Evolutionary conservation across 2,888 invertebrate genomes (phyloP).

Genomic region (Lycophotia porphyrea): DNA sequence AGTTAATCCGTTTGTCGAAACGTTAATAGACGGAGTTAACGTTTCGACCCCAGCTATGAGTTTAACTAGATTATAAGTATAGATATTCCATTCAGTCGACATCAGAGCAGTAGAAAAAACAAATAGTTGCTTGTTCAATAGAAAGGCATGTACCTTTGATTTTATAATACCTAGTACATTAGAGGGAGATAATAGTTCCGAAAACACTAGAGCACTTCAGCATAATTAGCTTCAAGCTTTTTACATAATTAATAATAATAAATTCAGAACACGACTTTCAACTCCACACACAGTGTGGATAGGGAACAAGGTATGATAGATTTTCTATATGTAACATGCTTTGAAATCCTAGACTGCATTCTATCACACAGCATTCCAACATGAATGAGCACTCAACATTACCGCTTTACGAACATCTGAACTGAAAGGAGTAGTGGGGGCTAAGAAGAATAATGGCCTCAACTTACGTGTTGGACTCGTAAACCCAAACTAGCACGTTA

Average conservation of each 20-base stretch:
- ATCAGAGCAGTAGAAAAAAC: not conserved
- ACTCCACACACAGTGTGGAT: not conserved
- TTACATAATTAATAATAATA: constrained; percentile 10
- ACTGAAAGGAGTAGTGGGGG: not conserved
- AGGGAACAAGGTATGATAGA: not conserved
- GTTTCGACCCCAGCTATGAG: no score
- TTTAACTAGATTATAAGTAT: not conserved
- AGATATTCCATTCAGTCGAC: not conserved
- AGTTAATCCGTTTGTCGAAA: no score
- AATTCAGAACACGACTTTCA: not conserved
- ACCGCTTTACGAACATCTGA: not conserved
- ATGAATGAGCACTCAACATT: not conserved
- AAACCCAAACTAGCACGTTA: not conserved
- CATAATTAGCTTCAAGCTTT: constrained; percentile 10
- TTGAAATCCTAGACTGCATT: not conserved
- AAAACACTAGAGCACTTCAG: constrained; percentile 30
- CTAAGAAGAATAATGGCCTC: not conserved
- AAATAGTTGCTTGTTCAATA: not conserved
- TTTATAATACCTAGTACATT: constrained; percentile 9
- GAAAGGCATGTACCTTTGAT: not conserved
- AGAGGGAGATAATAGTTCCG: constrained; percentile 13
- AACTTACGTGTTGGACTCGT: not conserved
- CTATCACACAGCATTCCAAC: no score
- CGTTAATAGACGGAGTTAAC: no score
- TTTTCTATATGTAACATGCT: not conserved